A percentile compares a stretch with the other conserved stretches of the same genome.
Evolutionary conservation across 2,888 invertebrate genomes (phyloP).

Genomic region (Agonopterix arenella): DNA sequence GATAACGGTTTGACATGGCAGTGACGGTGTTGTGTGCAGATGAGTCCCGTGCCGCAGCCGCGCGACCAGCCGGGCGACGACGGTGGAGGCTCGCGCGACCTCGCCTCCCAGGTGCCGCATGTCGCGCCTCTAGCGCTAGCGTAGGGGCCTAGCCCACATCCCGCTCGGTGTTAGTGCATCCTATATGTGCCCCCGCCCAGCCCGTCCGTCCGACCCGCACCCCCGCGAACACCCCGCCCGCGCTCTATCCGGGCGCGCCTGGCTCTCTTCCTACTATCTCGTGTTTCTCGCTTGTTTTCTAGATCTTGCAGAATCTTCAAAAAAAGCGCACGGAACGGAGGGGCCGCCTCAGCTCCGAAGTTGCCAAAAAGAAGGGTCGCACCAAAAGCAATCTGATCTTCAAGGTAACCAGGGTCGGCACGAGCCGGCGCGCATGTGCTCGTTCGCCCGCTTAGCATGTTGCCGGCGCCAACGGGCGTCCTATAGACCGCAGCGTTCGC

Average conservation of each 20-base stretch:
- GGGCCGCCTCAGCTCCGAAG: slow-evolving; percentile 96
- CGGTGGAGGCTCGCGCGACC: slow-evolving; percentile 62
- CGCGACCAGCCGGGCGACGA: slow-evolving; percentile 63
- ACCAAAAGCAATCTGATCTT: slow-evolving; percentile 99
- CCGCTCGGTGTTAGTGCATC: slow-evolving; percentile 10
- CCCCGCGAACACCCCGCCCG: slow-evolving; percentile 52
- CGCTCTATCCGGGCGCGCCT: slow-evolving; percentile 65
- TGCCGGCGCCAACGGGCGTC: slow-evolving; percentile 69
- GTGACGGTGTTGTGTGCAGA: slow-evolving; percentile 74
- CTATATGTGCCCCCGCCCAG: slow-evolving; percentile 28
- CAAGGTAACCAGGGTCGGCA: slow-evolving; percentile 92
- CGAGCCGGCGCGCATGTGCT: slow-evolving; percentile 75
- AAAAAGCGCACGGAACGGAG: slow-evolving; percentile 98
- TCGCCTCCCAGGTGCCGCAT: slow-evolving; percentile 70
- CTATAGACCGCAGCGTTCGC: slow-evolving; percentile 69
- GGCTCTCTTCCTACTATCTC: slow-evolving; percentile 85
- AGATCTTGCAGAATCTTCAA: slow-evolving; percentile 99
- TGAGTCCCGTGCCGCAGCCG: slow-evolving; percentile 71
- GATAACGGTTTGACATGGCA: slow-evolving; percentile 60
- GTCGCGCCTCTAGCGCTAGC: slow-evolving; percentile 40
- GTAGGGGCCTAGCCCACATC: slow-evolving; percentile 65
- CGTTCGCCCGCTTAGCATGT: slow-evolving; percentile 76
- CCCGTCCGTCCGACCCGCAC: slow-evolving; percentile 40
- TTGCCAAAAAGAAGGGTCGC: slow-evolving; percentile 94
- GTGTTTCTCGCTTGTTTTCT: slow-evolving; percentile 94